Evolutionary conservation across 2,888 invertebrate species (phyloP), one percentile per base, ranked within the genome.

Genomic region (Galerucella nymphaeae): DNA sequence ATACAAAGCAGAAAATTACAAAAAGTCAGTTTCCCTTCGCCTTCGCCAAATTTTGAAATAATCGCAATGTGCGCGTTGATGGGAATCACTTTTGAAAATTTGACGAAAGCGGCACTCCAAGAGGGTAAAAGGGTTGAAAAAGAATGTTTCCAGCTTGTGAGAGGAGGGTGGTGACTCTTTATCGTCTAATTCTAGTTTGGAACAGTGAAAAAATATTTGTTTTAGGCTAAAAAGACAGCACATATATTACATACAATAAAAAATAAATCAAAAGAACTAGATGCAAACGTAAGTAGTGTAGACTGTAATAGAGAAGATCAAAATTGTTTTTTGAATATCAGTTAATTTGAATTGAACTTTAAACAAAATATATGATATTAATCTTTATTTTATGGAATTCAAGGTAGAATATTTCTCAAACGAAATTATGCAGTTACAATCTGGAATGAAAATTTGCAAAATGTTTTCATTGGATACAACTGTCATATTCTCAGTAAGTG

Each of bases 341-440:
- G n/a, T n/a, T n/a, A n/a, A n/a, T n/a, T n/a, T n/a, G 30, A 30
- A 30, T 13, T 42, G 11, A 42, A n/a, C n/a, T n/a, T n/a, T n/a
- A n/a, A n/a, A 10, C 10, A n/a, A 48, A n/a, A 13, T n/a, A 48
- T 48, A 48, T n/a, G 6, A 48, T 20, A 5, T 23, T n/a, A n/a
- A n/a, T n/a, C n/a, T n/a, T 13, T 57, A 11, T 57, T 57, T 57
- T 20, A 20, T 11, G 6, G 0, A 18, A n/a, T 61, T 41, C n/a
- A 16, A 61, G 61, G 14, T 61, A 9, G 61, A 61, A 41, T 38
- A 61, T 61, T 61, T 61, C 16, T 61, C 61, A 30, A 61, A 41
- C n/a, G 30, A 61, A 61, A 38, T 61, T 6, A 61, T 61, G 61
- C 61, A 61, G 5, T 61, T 16, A 9, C 30, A 38, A 61, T 14